Conservation (phyloP, 2,113 vertebrate species). For the Odocoileus virginianus region DNA sequence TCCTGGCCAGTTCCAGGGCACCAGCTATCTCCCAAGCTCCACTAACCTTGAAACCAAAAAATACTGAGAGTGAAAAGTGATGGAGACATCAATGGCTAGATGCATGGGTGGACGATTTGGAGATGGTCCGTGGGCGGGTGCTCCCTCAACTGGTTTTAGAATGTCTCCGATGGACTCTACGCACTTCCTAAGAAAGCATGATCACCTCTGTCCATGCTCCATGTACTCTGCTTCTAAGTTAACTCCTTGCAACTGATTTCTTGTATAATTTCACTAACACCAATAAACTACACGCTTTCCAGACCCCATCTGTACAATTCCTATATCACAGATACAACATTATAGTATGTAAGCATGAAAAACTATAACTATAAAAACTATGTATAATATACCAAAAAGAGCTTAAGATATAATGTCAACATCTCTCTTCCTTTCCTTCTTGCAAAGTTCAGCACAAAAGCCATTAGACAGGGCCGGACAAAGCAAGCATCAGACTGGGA, state of each 20-base stretch:
- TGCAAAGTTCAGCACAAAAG: neutral
- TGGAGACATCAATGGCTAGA: neutral
- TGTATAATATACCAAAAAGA: neutral
- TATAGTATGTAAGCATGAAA: neutral
- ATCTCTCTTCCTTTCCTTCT: neutral
- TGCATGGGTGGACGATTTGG: neutral
- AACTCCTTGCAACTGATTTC: neutral
- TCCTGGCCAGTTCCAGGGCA: neutral
- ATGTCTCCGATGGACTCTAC: neutral
- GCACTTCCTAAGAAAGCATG: neutral
- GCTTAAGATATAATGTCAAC: neutral
- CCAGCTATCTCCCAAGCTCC: neutral
- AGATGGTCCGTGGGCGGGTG: too few species aligned
- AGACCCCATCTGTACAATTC: neutral
- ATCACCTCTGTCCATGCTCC: neutral
- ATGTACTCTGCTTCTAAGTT: neutral
- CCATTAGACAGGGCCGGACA: neutral
- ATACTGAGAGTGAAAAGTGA: neutral
- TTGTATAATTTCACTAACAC: neutral
- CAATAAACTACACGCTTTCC: neutral
- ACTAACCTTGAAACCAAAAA: neutral
- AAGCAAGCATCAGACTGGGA: neutral
- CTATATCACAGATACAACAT: neutral
- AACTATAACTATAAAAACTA: neutral
- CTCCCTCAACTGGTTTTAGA: neutral